These are phyloP conservation scores for Ormyrus nitidulus DNA, from an alignment of 2,888 invertebrate species.

Conservation along the genomic window DNA sequence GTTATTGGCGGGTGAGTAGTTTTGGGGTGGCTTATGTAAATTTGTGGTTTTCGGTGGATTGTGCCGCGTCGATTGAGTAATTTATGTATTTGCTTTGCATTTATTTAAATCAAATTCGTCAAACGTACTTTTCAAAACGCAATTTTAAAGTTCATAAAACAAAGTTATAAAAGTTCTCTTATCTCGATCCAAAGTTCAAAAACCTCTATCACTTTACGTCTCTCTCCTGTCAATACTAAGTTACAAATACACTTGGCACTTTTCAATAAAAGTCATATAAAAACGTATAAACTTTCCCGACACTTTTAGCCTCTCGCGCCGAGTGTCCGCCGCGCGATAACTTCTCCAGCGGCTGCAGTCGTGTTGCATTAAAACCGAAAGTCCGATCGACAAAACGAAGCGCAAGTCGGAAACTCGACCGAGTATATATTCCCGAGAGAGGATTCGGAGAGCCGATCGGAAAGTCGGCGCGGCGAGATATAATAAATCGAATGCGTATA, in stretches of 20 bases:
- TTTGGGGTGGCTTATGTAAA: background rate
- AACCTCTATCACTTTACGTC: too few relatives aligned
- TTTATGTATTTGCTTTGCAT: too few relatives aligned
- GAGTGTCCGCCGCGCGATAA: too few relatives aligned
- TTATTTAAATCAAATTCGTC: too few relatives aligned
- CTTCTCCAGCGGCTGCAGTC: background rate
- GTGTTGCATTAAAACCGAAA: slow-evolving; percentile 23
- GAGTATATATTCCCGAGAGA: background rate
- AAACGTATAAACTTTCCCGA: too few relatives aligned
- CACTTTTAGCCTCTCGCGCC: too few relatives aligned
- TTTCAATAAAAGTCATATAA: slow-evolving; percentile 5
- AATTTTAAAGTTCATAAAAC: background rate
- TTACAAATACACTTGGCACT: background rate
- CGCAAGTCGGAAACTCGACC: background rate
- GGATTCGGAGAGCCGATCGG: slow-evolving; percentile 12
- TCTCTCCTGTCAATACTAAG: too few relatives aligned
- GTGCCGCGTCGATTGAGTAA: too few relatives aligned
- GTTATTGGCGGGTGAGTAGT: background rate
- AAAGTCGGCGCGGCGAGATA: slow-evolving; percentile 10
- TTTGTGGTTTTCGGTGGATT: background rate
- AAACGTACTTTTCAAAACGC: too few relatives aligned
- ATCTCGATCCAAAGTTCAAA: too few relatives aligned
- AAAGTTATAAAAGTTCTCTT: background rate
- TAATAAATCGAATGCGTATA: slow-evolving; percentile 37
- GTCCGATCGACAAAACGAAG: slow-evolving; percentile 10